Percentiles rank a stretch among this genome's conserved stretches.
These are phyloP conservation scores for Graphium colonna DNA, from an alignment of 2,888 invertebrate species.

Conservation along the genomic window DNA sequence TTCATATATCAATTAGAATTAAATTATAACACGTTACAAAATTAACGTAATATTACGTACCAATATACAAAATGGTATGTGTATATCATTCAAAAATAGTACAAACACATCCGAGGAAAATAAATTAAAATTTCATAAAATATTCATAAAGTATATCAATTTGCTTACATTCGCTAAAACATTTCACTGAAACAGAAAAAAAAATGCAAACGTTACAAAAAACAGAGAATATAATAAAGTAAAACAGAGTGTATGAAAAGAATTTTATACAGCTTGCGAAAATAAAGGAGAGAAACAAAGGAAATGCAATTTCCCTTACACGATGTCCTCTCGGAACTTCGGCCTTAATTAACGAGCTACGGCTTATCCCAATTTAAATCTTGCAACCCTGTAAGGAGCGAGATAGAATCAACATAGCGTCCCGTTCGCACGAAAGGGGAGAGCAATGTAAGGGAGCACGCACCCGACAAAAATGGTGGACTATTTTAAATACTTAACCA, in stretches of 20 bases:
- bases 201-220: background rate
- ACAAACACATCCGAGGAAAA: no score
- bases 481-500: background rate
- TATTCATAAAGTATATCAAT: no score
- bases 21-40: no score
- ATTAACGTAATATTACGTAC: no score
- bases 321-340: constrained; percentile 7
- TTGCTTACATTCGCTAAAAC: no score
- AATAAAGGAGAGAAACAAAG: background rate
- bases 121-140: no score
- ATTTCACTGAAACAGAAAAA: no score
- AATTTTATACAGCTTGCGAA: background rate
- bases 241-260: background rate
- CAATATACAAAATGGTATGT: no score
- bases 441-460: background rate
- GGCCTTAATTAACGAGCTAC: constrained; percentile 18
- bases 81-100: no score
- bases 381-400: constrained; percentile 8
- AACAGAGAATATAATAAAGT: background rate
- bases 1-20: no score
- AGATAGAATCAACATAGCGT: background rate
- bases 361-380: constrained; percentile 22
- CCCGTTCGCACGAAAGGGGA: background rate
- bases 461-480: background rate
- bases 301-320: constrained; percentile 9